These are phyloP conservation scores for Valencia hispanica DNA, from an alignment of 2,797 vertebrate species.

Conservation along the genomic window DNA sequence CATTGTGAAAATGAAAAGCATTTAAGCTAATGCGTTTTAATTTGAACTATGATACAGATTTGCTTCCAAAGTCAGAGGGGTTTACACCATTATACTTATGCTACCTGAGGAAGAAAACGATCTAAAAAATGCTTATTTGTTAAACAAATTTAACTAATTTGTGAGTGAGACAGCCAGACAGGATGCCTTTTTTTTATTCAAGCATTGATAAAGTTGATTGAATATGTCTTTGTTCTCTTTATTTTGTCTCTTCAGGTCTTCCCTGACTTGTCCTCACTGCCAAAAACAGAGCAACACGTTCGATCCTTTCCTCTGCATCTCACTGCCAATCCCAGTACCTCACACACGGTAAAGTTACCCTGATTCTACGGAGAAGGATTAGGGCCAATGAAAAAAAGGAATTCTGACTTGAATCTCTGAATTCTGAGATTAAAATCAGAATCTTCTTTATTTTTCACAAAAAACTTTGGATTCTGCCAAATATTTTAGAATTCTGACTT, in stretches of 20 bases:
- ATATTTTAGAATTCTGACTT: too few relatives aligned
- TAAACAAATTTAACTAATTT: neutral
- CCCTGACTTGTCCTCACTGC: slow-evolving; percentile 97
- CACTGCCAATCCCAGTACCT: slow-evolving; percentile 95
- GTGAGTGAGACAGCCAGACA: neutral
- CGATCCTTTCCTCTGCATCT: slow-evolving; percentile 98
- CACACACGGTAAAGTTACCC: slow-evolving; percentile 74
- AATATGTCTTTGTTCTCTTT: slow-evolving; percentile 6
- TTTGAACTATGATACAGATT: too few relatives aligned
- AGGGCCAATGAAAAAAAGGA: neutral
- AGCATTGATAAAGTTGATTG: neutral
- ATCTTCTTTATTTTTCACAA: neutral
- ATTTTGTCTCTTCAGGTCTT: slow-evolving; percentile 84
- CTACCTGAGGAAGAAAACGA: neutral
- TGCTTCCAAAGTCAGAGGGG: neutral
- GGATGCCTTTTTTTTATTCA: neutral
- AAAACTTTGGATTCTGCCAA: too few relatives aligned
- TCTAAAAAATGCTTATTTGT: neutral
- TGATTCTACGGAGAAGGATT: neutral
- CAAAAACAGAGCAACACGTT: slow-evolving; percentile 99
- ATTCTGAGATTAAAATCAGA: neutral
- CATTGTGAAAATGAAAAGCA: too few relatives aligned
- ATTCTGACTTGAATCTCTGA: neutral
- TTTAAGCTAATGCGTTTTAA: too few relatives aligned
- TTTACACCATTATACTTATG: neutral